These are phyloP conservation scores for Acridotheres tristis DNA, from an alignment of 2,797 vertebrate species.

Conservation along the genomic window DNA sequence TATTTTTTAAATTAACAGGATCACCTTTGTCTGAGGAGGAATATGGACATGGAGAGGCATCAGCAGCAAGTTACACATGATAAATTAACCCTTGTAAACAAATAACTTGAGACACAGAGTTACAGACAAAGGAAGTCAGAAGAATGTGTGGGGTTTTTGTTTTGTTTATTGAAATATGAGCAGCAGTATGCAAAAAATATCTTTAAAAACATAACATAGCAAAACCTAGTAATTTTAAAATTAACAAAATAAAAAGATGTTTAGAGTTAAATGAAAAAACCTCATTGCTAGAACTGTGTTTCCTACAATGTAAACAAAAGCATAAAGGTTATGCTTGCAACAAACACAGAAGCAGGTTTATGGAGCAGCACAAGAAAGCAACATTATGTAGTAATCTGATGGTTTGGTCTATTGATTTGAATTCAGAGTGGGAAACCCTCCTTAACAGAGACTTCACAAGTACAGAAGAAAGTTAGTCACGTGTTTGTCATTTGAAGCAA, in stretches of 20 bases:
- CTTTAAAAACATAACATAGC: conserved; percentile 75
- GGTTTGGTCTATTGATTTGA: conserved; percentile 57
- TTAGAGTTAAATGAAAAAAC: conserved; percentile 59
- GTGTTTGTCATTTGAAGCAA: neutral
- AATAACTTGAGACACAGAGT: neutral
- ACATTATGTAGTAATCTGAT: neutral
- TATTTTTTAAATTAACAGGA: neutral
- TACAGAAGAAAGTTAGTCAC: neutral
- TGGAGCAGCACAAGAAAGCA: conserved; percentile 62
- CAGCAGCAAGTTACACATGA: neutral
- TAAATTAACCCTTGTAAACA: neutral
- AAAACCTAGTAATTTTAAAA: conserved; percentile 72
- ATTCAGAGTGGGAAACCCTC: conserved; percentile 34
- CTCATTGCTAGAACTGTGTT: conserved; percentile 66
- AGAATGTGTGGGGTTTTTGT: neutral
- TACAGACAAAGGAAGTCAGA: conserved; percentile 8
- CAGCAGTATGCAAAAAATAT: conserved; percentile 77
- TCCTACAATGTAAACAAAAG: conserved; percentile 70
- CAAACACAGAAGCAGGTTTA: conserved; percentile 65
- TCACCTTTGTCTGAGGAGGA: neutral
- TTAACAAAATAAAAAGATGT: conserved; percentile 70
- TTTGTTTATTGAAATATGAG: conserved; percentile 79
- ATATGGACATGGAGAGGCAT: neutral
- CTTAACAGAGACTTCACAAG: neutral
- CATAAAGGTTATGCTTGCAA: conserved; percentile 66